These are phyloP conservation scores for Drosophila novamexicana DNA, from an alignment of 1,140 invertebrate species.

Conservation along the genomic window DNA sequence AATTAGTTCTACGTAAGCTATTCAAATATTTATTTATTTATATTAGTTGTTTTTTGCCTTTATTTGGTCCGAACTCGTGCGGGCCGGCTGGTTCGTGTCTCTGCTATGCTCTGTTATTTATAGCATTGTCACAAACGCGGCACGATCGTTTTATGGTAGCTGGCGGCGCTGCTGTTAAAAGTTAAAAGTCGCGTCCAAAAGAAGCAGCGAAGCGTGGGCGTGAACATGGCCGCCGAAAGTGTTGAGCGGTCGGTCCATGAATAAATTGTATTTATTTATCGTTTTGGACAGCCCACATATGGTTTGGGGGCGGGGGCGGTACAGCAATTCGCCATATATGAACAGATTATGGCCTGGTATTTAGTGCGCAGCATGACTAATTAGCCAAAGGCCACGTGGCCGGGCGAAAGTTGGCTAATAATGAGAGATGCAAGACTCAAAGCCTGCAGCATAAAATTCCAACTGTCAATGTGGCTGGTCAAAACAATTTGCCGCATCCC, in stretches of 20 bases:
- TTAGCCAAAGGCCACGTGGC: conserved; percentile 53
- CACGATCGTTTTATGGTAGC: conserved; percentile 45
- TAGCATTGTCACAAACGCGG: conserved; percentile 53
- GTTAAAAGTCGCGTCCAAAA: conserved; percentile 3
- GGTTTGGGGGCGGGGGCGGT: background rate
- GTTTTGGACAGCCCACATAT: conserved; percentile 55
- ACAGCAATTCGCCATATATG: conserved; percentile 57
- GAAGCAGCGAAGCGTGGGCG: conserved; percentile 53
- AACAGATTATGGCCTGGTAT: conserved; percentile 69
- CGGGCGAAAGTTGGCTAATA: conserved; percentile 62
- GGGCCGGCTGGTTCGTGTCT: conserved; percentile 42
- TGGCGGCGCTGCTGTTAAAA: conserved; percentile 3
- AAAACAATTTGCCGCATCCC: conserved; percentile 68
- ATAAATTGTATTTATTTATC: conserved; percentile 77
- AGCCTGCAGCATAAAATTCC: conserved; percentile 56
- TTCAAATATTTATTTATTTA: conserved; percentile 11
- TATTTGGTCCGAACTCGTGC: conserved; percentile 23
- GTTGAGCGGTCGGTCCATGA: conserved; percentile 65
- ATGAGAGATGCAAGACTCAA: background rate
- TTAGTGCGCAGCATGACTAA: conserved; percentile 70
- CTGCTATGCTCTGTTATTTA: conserved; percentile 41
- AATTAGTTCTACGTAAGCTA: conserved; percentile 63
- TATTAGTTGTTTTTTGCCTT: conserved; percentile 31
- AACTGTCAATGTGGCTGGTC: conserved; percentile 56
- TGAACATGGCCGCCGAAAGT: conserved; percentile 72